Conservation (phyloP, 37 sponge, comb jelly and placozoan species). For the Hormiphora californensis region DNA sequence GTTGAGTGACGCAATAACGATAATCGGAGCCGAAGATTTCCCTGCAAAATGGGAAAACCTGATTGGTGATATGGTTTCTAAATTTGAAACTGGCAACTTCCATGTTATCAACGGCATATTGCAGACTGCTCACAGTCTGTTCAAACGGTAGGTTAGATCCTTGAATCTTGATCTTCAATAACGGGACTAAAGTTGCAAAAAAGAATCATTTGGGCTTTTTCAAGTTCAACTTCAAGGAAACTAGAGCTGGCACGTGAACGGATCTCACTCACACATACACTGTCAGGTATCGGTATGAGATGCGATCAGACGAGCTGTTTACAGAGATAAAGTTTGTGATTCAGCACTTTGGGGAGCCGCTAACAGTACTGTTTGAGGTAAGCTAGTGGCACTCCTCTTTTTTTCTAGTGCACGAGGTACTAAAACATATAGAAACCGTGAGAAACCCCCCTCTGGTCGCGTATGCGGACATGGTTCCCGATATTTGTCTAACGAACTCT, state of each 20-base stretch:
- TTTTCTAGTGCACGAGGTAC: too few relatives aligned
- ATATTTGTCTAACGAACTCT: too few relatives aligned
- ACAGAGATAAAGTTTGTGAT: constrained; percentile 89
- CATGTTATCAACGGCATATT: constrained; percentile 93
- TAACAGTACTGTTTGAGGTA: constrained; percentile 75
- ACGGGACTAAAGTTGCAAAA: too few relatives aligned
- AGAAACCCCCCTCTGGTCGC: too few relatives aligned
- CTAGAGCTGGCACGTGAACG: too few relatives aligned
- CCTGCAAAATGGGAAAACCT: constrained; percentile 89
- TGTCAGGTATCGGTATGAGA: constrained; percentile 71
- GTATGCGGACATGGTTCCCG: too few relatives aligned
- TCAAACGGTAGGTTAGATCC: constrained; percentile 66
- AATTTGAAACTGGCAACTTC: constrained; percentile 81
- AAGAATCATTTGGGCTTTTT: too few relatives aligned
- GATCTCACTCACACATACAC: too few relatives aligned
- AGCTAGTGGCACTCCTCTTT: too few relatives aligned
- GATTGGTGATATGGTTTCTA: constrained; percentile 72
- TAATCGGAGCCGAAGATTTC: constrained; percentile 93
- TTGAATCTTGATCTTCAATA: too few relatives aligned
- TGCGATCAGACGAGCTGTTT: constrained; percentile 88
- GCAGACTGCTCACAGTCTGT: constrained; percentile 96
- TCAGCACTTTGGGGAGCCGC: constrained; percentile 71
- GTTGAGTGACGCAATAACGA: constrained; percentile 94
- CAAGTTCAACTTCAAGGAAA: too few relatives aligned
- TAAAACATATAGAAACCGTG: too few relatives aligned